Base-by-base conservation (phyloP, 2,888 invertebrate genomes). In the Clunio marinus region DNA sequence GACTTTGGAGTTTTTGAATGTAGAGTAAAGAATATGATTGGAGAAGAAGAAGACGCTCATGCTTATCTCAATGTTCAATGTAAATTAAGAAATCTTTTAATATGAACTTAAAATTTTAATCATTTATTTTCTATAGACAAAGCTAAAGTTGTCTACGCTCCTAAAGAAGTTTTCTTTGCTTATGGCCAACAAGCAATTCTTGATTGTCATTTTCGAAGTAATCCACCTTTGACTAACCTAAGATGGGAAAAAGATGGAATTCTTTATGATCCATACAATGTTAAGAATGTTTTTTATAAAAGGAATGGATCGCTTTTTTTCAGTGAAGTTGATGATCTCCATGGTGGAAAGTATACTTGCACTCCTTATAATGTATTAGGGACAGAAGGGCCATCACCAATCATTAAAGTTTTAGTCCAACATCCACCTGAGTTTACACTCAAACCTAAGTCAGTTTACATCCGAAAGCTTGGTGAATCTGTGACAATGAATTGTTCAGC, bases 211-310 rank as follows among this genome's bases (percentile, higher is more conserved):
- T 93, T 93, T 76, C 86, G 92, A 73, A 90, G 95, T 3, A 96
- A 95, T 81, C 96, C 96, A 15, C 91, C 94, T 7, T 81, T 95
- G 72, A 90, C 90, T 65, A 91, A 90, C 76, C 82, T 95, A 69
- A 86, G 91, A 71, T 96, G 96, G 96, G 93, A 93, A 77, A 95
- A 95, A 77, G 93, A 96, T 76, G 93, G 92, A 17, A 88, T 93
- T 73, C 84, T 92, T 1, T 94, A 91, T 77, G 93, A 94, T 76
- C 92, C 93, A 0, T 91, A 90, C 80, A 91, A 92, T 77, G 91
- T 92, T 55, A 91, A 86, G 71, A 93, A 92, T 17, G 92, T 93
- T 0, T 91, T 89, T 76, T 90, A 88, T 76, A 85, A 90, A 74
- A 82, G 87, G 73, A 94, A 93, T 77, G 93, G 93, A 66, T 92